Conservation (phyloP, 1,140 invertebrate species). For the Berghia stephanieae region DNA sequence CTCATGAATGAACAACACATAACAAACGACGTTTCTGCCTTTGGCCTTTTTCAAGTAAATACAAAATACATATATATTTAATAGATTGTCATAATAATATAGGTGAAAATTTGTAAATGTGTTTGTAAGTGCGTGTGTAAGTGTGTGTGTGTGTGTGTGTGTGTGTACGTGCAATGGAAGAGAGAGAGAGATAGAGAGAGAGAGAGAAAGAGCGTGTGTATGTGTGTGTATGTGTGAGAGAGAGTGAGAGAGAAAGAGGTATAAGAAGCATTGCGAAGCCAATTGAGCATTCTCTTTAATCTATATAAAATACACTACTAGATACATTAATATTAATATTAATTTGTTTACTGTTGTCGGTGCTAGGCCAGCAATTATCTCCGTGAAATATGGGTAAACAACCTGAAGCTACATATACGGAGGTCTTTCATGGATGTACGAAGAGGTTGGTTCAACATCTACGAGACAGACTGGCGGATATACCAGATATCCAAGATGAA, state of each 20-base stretch:
- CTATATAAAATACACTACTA: neutral
- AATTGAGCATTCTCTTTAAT: neutral
- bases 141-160: too few relatives aligned
- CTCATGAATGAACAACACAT: too few relatives aligned
- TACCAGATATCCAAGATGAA: conserved; percentile 79
- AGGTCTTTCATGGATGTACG: conserved; percentile 77
- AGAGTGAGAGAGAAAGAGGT: neutral
- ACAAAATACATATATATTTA: too few relatives aligned
- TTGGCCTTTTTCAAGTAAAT: too few relatives aligned
- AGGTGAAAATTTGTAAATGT: too few relatives aligned
- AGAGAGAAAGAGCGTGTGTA: neutral
- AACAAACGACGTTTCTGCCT: too few relatives aligned
- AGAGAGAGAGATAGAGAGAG: too few relatives aligned
- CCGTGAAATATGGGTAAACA: conserved; percentile 75
- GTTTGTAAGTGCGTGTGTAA: too few relatives aligned
- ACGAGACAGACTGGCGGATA: conserved; percentile 74
- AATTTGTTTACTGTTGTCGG: conserved; percentile 1
- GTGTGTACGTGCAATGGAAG: too few relatives aligned
- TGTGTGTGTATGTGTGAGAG: neutral
- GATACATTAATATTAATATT: neutral
- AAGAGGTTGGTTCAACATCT: conserved; percentile 82
- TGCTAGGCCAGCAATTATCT: conserved; percentile 74
- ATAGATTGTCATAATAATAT: too few relatives aligned
- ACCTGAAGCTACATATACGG: conserved; percentile 72
- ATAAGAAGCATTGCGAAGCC: neutral